Evolutionary conservation across 1,140 invertebrate genomes (phyloP), one percentile per base, ranked within the genome.

Genomic region (Drosophila ironensis): DNA sequence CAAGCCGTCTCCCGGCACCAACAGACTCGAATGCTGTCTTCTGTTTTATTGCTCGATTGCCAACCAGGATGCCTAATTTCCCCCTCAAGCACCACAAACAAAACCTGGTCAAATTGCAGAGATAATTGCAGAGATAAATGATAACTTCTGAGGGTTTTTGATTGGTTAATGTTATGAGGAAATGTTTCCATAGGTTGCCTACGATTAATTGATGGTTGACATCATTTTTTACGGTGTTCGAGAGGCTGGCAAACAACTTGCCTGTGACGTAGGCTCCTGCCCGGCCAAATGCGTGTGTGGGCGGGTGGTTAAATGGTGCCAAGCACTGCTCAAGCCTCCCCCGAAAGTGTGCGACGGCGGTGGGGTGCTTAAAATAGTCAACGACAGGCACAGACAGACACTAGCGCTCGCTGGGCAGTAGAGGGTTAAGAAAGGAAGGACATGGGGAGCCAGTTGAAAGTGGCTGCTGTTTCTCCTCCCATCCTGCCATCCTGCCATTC

Each of bases 321-420:
- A 72, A 72, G 69, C 67, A 72, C 69, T 72, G 68, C 68, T 72
- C 64, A 42, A 48, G 40, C 27, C n/a, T n/a, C n/a, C 14, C 50
- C 52, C 37, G 14, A 69, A 69, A 70, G 63, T 50, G 67, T 50
- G 52, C 64, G 54, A 33, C 33, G 35, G 25, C 57, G 22, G 67
- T 47, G 54, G 50, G 69, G 42, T 25, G 54, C 69, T 52, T 46
- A 72, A 72, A 72, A 72, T 72, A 72, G 69, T 47, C 69, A 53
- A 46, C 48, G 54, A 61, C 63, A 69, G 66, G 66, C 66, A 70
- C 66, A 70, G 52, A 30, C 51, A 70, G 51, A 48, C 66, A 70
- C 66, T 40, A 19, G 41, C 28, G 25, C 5, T 30, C 38, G 28
- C 16, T 12, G 57, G 53, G 22, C 30, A 14, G 8, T 3, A 8